Evolutionary conservation across 2,113 vertebrate species (phyloP).

Genomic region (Serinus canaria): DNA sequence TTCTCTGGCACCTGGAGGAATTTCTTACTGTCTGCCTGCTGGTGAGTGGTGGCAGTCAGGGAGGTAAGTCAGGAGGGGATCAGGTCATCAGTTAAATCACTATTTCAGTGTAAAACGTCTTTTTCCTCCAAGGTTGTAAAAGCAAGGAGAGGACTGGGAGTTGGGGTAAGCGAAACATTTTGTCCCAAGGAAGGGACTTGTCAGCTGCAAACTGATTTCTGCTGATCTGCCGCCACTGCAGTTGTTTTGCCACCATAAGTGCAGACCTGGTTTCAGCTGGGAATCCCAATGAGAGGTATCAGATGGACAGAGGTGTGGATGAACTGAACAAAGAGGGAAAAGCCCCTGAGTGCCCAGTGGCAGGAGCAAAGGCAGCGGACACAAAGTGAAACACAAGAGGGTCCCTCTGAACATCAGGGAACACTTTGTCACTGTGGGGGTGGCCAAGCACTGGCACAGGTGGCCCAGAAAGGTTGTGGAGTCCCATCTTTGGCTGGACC

Average conservation of each 20-base stretch:
- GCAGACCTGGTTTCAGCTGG: neutral
- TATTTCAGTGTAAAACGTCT: neutral
- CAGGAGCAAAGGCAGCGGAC: neutral
- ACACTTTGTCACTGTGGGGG: neutral
- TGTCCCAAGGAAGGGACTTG: neutral
- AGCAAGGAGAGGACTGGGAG: neutral
- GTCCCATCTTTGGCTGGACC: neutral
- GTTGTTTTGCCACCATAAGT: neutral
- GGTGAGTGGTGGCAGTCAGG: neutral
- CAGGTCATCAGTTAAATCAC: neutral
- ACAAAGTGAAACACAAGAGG: neutral
- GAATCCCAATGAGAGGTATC: neutral
- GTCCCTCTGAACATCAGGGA: neutral
- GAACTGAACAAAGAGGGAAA: neutral
- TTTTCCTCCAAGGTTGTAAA: neutral
- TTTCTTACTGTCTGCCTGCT: rapidly evolving
- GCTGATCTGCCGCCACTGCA: neutral
- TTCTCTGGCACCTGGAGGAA: neutral
- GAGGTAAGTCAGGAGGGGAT: neutral
- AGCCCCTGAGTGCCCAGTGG: neutral
- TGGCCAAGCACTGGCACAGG: neutral
- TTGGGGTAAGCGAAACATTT: neutral
- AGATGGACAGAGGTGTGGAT: no score
- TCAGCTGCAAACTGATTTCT: neutral
- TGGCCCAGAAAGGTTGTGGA: neutral